Base-by-base conservation (phyloP, 2,888 invertebrate genomes). In the Andrena flavipes region DNA sequence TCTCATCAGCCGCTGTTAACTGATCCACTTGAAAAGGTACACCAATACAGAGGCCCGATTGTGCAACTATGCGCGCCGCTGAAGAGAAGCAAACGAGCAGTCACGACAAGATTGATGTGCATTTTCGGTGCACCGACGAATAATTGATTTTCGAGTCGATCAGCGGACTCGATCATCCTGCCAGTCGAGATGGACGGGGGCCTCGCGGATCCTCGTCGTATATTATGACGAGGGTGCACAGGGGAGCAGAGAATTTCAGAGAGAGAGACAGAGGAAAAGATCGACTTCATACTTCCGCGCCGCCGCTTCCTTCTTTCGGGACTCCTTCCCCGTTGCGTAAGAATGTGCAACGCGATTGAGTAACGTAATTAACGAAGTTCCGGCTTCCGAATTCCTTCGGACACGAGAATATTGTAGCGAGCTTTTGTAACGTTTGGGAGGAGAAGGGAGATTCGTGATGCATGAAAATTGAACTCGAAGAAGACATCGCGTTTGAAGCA, bases 131-230 rank as follows among this genome's bases (percentile, higher is more conserved):
- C 86, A 80, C 76, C 85, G 84, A 82, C 86, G 88, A 89, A 89
- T 89, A 88, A 89, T 89, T 86, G 89, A 87, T 88, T 89, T 87
- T 89, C 89, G 89, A 85, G 87, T 89, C 86, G 89, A 80, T 73
- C 89, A 84, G 69, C 86, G 87, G 71, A 87, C 89, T 88, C 87
- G 86, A 89, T 89, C 88, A 84, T 80, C 76, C 77, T 84, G 84
- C 84, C 84, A 83, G 69, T 33, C 76, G 84, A 84, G 84, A 80
- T 81, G 69, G 71, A 84, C 85, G 85, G 63, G 72, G 63, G 70
- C 78, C 70, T 65, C 74, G 62, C 83, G 83, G 16, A 83, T 83
- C 84, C 63, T 70, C 77, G 78, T 81, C 85, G 83, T 81, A 86
- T 82, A 84, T 82, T 76, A 76, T 80, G 62, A 65, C 59, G 35